These are phyloP conservation scores for Pantelozetes paolii DNA, from an alignment of 2,888 invertebrate species.

Conservation along the genomic window DNA sequence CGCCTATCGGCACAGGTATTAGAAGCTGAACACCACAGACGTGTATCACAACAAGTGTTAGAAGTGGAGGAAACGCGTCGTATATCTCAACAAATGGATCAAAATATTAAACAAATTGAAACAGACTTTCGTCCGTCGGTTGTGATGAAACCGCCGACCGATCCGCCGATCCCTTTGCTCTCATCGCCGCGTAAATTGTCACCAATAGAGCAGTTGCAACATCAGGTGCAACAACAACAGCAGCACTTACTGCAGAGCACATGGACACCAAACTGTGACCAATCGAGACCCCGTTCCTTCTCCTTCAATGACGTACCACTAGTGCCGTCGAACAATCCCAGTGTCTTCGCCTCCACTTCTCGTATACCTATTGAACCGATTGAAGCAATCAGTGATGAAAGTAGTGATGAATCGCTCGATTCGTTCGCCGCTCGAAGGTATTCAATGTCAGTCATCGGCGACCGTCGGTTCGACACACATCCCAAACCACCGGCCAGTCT, in stretches of 20 bases:
- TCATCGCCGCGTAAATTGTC: conserved; percentile 24
- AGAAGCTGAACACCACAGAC: conserved; percentile 6
- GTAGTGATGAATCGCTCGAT: conserved; percentile 28
- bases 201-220: conserved; percentile 31
- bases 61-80: background rate
- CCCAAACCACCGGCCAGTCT: background rate
- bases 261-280: conserved; percentile 36
- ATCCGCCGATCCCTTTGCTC: background rate
- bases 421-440: conserved; percentile 37
- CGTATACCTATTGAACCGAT: conserved; percentile 15
- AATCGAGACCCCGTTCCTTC: conserved; percentile 36
- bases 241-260: conserved; percentile 29
- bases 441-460: conserved; percentile 39
- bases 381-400: conserved; percentile 30
- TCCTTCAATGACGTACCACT: conserved; percentile 39
- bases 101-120: background rate
- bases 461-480: background rate
- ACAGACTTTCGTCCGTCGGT: background rate
- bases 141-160: conserved; percentile 20
- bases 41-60: conserved; percentile 7
- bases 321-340: background rate
- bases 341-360: background rate
- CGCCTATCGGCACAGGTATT: background rate
- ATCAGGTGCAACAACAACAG: conserved; percentile 38
- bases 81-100: conserved; percentile 18